Conservation (phyloP, 2,797 vertebrate species). For the Tauraco hartlaubi region DNA sequence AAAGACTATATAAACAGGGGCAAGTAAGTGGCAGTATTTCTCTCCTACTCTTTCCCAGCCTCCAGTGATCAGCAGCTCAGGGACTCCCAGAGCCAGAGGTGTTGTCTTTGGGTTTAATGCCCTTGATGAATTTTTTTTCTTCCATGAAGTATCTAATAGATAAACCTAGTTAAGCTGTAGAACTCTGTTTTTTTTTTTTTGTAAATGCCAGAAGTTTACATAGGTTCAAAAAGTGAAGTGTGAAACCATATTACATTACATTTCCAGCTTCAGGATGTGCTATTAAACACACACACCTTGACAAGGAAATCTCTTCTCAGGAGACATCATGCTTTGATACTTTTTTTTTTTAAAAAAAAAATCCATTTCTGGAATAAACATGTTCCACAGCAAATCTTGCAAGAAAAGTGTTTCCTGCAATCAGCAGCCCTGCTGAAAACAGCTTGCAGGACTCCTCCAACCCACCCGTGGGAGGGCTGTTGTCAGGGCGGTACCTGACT, state of each 20-base stretch:
- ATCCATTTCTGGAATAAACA: background rate
- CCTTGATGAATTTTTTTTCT: background rate
- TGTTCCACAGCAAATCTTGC: background rate
- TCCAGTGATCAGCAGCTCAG: background rate
- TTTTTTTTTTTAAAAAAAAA: fast-evolving
- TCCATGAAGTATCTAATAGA: background rate
- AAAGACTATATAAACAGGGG: background rate
- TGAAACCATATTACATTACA: conserved; percentile 9
- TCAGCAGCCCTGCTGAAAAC: background rate
- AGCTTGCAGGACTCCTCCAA: background rate
- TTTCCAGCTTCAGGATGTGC: conserved; percentile 4
- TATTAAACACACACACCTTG: conserved; percentile 34
- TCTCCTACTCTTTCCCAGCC: background rate
- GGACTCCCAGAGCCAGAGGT: background rate
- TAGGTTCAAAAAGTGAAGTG: background rate
- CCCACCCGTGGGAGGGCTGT: background rate
- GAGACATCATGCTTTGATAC: background rate
- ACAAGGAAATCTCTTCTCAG: conserved; percentile 26
- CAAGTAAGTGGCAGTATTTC: background rate
- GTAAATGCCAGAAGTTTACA: background rate
- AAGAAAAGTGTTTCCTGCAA: background rate
- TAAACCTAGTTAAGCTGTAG: background rate
- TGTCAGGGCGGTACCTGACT: background rate
- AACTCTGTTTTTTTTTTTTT: background rate
- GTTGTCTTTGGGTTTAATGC: conserved; percentile 24